Base-by-base conservation (phyloP, 2,888 invertebrate genomes). In the Acrobasis consociella region DNA sequence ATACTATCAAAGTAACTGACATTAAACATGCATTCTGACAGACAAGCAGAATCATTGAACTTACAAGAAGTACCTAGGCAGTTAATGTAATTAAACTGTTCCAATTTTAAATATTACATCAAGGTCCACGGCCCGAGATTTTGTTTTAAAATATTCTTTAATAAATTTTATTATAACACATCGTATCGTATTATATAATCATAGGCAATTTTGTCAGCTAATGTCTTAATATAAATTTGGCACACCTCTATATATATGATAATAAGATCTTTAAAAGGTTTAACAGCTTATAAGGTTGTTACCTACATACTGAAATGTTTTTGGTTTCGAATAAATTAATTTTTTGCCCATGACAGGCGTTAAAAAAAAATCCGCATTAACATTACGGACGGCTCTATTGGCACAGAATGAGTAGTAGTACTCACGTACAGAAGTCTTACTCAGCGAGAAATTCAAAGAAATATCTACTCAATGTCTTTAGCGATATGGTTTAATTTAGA, bases 181-280 rank as follows among this genome's bases (percentile, higher is more conserved):
- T n/a, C 7, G 9, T 38, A 15, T 53, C 37, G n/a, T 38, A 52
- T 52, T 3, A 13, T 53, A 37, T 53, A 53, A 53, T 53, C 53
- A 53, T 53, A 38, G n/a, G 53, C 56, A 56, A 46, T 56, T 56
- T 16, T 9, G 15, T 39, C 10, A 42, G 42, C 16, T 42, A 56
- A 42, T 56, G 56, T 15, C 56, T 56, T 42, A 16, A 56, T 56
- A 38, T 56, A 46, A 56, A 38, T 16, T 56, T 39, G 56, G 39
- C 17, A 37, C 53, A 53, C 38, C n/a, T 53, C 13, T n/a, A 31
- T 31, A 5, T 31, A 31, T 53, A 53, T 53, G 37, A 53, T 38
- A 53, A 53, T 58, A 11, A 58, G 17, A 9, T 7, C 10, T 10
- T 38, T 58, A 37, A 10, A 17, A n/a, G 5, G 22, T n/a, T 46